phyloP scores from a whole-genome alignment of 2,888 invertebrate genomes.

The Parasteatoda lunata region DNA sequence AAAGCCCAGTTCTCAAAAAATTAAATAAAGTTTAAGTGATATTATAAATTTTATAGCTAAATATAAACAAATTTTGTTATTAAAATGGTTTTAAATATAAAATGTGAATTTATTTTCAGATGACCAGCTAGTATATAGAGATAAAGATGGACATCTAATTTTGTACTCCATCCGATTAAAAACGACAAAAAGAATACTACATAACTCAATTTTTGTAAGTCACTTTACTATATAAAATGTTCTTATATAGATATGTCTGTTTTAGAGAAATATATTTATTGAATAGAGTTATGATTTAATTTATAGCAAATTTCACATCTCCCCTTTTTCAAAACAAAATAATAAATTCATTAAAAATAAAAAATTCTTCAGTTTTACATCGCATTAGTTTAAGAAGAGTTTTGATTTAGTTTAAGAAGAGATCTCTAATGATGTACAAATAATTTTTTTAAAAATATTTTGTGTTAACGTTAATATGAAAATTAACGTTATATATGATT shows the following conservation, averaged over 20 bases:
- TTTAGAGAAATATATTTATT: not conserved
- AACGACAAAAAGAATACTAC: conserved; percentile 67
- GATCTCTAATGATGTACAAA: no score
- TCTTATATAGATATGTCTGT: not conserved
- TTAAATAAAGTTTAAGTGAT: not conserved
- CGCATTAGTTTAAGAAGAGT: no score
- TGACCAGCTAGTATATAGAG: conserved; percentile 86
- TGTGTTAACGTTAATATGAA: no score
- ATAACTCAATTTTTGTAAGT: conserved; percentile 69
- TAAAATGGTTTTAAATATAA: not conserved
- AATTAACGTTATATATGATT: no score
- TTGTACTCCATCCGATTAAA: conserved; percentile 86
- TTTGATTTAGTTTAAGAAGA: no score
- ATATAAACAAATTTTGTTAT: not conserved
- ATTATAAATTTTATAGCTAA: not conserved
- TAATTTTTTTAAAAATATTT: no score
- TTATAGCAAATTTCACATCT: no score
- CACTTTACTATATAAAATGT: not conserved
- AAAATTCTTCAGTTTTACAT: no score
- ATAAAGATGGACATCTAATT: conserved; percentile 89
- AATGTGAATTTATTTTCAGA: conserved; percentile 76
- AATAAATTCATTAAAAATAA: no score
- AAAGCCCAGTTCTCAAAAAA: not conserved
- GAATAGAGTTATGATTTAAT: no score
- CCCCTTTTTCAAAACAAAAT: no score